A percentile compares a stretch with the other conserved stretches of the same genome.
These are phyloP conservation scores for Nasonia giraulti DNA, from an alignment of 1,140 invertebrate genomes.

Conservation along the genomic window DNA sequence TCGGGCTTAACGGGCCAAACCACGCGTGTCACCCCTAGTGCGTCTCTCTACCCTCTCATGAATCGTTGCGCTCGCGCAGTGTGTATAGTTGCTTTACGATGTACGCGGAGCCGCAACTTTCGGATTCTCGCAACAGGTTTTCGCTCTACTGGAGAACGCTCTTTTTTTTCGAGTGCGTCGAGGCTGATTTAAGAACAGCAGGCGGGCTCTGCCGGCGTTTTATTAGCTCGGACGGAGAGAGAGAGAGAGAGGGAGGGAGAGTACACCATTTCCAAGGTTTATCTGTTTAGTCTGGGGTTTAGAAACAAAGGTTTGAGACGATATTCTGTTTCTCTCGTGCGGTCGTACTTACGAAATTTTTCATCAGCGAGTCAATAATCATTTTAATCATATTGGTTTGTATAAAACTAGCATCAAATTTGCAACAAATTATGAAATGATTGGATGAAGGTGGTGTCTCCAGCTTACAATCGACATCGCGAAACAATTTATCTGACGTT, in stretches of 20 bases:
- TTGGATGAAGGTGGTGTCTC: no score
- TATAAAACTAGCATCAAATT: no score
- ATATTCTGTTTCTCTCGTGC: background rate
- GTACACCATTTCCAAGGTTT: background rate
- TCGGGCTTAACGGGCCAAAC: conserved; percentile 66
- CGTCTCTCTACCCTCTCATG: background rate
- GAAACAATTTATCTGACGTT: background rate
- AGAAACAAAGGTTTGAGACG: background rate
- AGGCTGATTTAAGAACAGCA: background rate
- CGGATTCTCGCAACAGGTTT: conserved; percentile 5
- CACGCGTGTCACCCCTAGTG: conserved; percentile 58
- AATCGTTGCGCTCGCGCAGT: background rate
- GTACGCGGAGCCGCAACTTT: conserved; percentile 4
- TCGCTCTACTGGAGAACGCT: background rate
- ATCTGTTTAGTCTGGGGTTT: background rate
- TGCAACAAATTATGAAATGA: no score
- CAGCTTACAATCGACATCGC: no score
- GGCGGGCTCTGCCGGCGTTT: background rate
- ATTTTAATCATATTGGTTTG: no score
- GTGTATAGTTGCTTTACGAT: conserved; percentile 2
- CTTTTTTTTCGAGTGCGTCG: background rate
- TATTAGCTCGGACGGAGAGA: background rate
- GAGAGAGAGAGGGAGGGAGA: no score
- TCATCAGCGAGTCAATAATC: no score
- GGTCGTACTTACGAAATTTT: no score